These are phyloP conservation scores for Lycodopsis pacificus DNA, from an alignment of 2,797 vertebrate genomes.

Conservation along the genomic window DNA sequence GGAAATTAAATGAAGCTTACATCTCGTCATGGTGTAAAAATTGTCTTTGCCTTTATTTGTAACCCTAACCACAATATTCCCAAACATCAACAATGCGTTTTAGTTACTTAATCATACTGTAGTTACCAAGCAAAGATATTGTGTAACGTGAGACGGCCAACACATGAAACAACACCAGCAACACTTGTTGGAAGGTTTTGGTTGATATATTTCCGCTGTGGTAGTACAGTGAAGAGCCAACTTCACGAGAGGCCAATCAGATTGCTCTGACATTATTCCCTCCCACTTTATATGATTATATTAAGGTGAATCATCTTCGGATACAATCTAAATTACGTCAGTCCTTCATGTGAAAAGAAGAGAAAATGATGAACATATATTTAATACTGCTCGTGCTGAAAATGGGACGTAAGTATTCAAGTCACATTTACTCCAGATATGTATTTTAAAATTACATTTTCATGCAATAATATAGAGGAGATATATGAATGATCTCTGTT, in stretches of 20 bases:
- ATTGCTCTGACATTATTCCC: constrained; percentile 29
- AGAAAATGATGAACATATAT: constrained; percentile 25
- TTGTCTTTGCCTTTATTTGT: background rate
- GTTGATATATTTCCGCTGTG: constrained; percentile 11
- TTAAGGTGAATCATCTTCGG: background rate
- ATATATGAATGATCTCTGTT: background rate
- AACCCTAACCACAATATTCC: background rate
- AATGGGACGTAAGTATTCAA: background rate
- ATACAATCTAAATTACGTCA: background rate
- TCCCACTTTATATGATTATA: constrained; percentile 26
- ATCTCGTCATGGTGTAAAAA: background rate
- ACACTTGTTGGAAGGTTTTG: constrained; percentile 1
- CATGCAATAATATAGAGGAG: background rate
- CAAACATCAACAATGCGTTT: background rate
- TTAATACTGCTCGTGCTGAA: background rate
- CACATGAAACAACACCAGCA: background rate
- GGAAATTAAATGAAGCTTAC: background rate
- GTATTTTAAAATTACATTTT: background rate
- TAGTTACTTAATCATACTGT: background rate
- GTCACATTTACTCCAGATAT: background rate
- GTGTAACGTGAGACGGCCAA: no score
- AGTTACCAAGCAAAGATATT: background rate
- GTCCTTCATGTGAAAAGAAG: background rate
- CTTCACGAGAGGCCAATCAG: constrained; percentile 33
- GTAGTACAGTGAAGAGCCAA: background rate